Percentiles rank a stretch among this genome's conserved stretches.
phyloP scores from a whole-genome alignment of 2,888 invertebrate species.

The Drosophila ezoana region DNA sequence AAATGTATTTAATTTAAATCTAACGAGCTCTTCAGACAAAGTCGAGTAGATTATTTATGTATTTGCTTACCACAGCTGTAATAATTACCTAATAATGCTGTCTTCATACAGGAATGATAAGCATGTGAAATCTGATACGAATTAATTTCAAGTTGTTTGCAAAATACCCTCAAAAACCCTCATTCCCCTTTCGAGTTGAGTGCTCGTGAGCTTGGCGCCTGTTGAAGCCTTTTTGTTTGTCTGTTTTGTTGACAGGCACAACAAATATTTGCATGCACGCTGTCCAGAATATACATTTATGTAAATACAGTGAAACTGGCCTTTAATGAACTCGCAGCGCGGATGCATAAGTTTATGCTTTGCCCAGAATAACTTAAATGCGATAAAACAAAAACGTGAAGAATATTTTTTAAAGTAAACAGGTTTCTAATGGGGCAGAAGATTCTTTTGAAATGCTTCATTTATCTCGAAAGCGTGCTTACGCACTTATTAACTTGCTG shows the following conservation, averaged over 20 bases:
- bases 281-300: constrained; percentile 34
- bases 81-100: constrained; percentile 26
- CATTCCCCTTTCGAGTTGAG: constrained; percentile 1
- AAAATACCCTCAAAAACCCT: background rate
- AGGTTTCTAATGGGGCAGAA: no score
- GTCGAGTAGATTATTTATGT: no score
- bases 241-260: constrained; percentile 31
- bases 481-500: constrained; percentile 26
- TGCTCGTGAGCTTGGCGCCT: constrained; percentile 16
- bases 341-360: background rate
- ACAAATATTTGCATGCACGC: constrained; percentile 62
- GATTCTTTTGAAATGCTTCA: no score
- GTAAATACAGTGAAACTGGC: constrained; percentile 15
- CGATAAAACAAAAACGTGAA: background rate
- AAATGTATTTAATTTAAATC: background rate
- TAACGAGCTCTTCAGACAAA: no score
- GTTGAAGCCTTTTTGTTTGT: constrained; percentile 45
- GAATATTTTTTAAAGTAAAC: background rate
- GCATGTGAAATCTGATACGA: constrained; percentile 35
- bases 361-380: background rate
- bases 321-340: constrained; percentile 12
- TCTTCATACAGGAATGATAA: constrained; percentile 2
- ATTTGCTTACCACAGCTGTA: background rate
- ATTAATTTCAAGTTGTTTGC: constrained; percentile 28
- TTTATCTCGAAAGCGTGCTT: background rate